Percentiles rank a stretch among this genome's conserved stretches.
Conservation (phyloP, 2,888 invertebrate genomes). For the Mythimna loreyi region DNA sequence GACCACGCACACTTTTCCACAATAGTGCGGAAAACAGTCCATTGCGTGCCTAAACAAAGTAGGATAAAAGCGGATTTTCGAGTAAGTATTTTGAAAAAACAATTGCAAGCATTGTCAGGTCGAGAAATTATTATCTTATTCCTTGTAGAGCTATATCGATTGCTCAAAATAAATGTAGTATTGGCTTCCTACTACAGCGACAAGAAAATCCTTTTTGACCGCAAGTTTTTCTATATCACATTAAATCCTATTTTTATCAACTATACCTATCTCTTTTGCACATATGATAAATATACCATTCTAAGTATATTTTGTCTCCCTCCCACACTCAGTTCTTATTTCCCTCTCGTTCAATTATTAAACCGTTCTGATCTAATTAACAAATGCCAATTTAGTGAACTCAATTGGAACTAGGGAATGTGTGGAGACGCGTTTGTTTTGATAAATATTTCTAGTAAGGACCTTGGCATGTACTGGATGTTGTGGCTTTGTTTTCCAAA, state of each 20-base stretch:
- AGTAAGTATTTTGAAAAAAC: no score
- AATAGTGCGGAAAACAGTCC: no score
- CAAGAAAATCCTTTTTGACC: conserved; percentile 39
- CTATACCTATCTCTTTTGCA: conserved; percentile 19
- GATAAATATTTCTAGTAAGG: neutral
- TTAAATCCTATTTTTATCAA: conserved; percentile 35
- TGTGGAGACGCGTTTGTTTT: conserved; percentile 53
- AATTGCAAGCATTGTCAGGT: no score
- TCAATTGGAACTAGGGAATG: conserved; percentile 61
- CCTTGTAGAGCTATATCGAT: neutral
- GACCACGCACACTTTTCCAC: no score
- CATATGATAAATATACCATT: conserved; percentile 40
- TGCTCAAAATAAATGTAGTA: neutral
- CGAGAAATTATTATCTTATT: no score
- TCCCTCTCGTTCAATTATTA: conserved; percentile 73
- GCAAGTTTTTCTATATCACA: conserved; percentile 9
- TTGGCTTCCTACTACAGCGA: conserved; percentile 4
- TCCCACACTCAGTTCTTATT: conserved; percentile 45
- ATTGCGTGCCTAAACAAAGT: no score
- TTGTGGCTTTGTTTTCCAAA: no score
- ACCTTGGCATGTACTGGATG: neutral
- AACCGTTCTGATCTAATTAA: conserved; percentile 80
- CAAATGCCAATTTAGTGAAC: conserved; percentile 78
- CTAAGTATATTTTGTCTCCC: conserved; percentile 52
- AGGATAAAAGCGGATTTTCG: no score